Percentiles rank a stretch among this genome's conserved stretches.
Evolutionary conservation across 2,888 invertebrate species (phyloP).

Genomic region (Eledona agricola): DNA sequence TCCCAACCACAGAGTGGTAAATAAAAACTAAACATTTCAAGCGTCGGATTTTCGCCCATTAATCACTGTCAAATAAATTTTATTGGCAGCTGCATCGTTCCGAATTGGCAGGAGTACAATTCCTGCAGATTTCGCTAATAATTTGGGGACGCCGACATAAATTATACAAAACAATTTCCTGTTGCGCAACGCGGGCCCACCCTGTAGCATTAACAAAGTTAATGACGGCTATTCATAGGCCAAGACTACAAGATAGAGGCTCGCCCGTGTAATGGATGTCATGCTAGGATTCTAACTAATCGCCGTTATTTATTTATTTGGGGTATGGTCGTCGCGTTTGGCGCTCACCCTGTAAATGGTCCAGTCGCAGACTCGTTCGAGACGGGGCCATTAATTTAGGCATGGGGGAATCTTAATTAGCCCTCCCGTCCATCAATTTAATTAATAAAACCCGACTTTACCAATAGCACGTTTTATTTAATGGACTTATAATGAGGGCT

Average conservation of each 20-base stretch:
- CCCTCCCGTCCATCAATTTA: conserved; percentile 17
- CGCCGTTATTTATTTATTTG: conserved; percentile 23
- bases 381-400: conserved; percentile 15
- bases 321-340: too few relatives aligned
- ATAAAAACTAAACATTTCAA: too few relatives aligned
- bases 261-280: conserved; percentile 39
- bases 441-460: conserved; percentile 15
- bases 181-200: conserved; percentile 46
- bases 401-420: conserved; percentile 22
- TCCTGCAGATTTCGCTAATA: conserved; percentile 13
- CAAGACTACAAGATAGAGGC: conserved; percentile 38
- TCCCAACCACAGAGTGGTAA: too few relatives aligned
- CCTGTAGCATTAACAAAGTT: conserved; percentile 43
- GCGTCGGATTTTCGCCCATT: conserved; percentile 1
- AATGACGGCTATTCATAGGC: conserved; percentile 42
- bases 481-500: too few relatives aligned
- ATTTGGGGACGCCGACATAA: conserved; percentile 29
- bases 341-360: neutral
- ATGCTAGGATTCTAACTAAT: conserved; percentile 29
- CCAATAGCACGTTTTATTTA: conserved; percentile 17
- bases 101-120: too few relatives aligned
- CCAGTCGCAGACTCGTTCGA: neutral
- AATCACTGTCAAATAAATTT: conserved; percentile 21
- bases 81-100: too few relatives aligned
- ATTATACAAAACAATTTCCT: conserved; percentile 43